Conservation (phyloP, 2,113 vertebrate species). For the Lepus americanus region DNA sequence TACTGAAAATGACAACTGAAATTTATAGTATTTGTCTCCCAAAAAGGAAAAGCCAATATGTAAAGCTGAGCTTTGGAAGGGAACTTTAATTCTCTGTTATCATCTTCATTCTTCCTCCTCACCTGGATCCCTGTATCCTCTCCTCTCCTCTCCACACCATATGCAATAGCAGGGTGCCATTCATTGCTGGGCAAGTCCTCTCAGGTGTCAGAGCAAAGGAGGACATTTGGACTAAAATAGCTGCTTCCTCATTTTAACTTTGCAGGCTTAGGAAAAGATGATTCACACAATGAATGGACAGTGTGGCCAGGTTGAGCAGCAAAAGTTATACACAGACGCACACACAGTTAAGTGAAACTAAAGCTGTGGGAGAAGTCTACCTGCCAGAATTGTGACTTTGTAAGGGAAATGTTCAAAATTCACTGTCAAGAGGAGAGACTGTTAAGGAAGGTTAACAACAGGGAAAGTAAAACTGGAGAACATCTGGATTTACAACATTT, state of each 20-base stretch:
- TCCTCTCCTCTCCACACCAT: too few species aligned
- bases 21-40: background rate
- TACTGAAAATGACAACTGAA: background rate
- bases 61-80: background rate
- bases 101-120: background rate
- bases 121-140: background rate
- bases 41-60: slow-evolving; percentile 28
- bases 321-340: background rate
- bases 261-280: background rate
- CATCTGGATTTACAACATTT: background rate
- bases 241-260: background rate
- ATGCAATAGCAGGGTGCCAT: too few species aligned
- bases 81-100: background rate
- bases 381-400: background rate
- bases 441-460: slow-evolving; percentile 3
- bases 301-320: background rate
- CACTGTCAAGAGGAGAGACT: background rate
- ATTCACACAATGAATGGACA: background rate
- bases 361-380: background rate
- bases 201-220: background rate
- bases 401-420: background rate
- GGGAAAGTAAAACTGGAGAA: slow-evolving; percentile 15
- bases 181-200: background rate
- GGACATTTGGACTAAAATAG: background rate
- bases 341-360: background rate